A percentile compares a stretch with the other conserved stretches of the same genome.
phyloP scores from a whole-genome alignment of 2,113 vertebrate species.

The Verasper variegatus region DNA sequence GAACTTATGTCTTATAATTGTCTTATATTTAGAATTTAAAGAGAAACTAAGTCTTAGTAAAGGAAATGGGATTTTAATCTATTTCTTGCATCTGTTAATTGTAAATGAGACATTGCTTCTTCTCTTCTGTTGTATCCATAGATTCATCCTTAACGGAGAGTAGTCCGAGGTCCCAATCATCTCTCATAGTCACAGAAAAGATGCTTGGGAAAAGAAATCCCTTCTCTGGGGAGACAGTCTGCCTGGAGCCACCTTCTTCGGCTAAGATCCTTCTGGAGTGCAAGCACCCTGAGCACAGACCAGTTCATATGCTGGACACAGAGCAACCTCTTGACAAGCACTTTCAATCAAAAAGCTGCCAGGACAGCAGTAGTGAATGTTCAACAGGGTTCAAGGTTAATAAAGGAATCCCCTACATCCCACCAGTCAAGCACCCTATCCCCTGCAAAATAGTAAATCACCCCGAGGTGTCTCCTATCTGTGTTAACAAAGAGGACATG shows the following conservation, averaged over 20 bases:
- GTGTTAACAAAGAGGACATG: constrained; percentile 85
- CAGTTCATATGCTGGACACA: constrained; percentile 86
- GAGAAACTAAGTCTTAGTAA: no score
- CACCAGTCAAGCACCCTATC: constrained; percentile 88
- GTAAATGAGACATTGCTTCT: constrained; percentile 1
- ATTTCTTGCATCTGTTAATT: background rate
- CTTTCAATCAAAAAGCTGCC: constrained; percentile 84
- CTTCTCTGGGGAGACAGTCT: constrained; percentile 90
- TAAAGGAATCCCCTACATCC: constrained; percentile 90
- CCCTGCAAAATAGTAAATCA: constrained; percentile 84
- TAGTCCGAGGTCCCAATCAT: constrained; percentile 92
- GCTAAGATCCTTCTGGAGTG: constrained; percentile 91
- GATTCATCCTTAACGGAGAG: constrained; percentile 95
- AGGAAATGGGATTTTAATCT: no score
- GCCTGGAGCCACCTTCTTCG: constrained; percentile 89
- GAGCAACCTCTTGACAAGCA: constrained; percentile 89
- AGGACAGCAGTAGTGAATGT: constrained; percentile 86
- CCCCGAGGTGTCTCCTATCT: constrained; percentile 86
- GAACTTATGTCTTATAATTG: no score
- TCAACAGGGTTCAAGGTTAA: constrained; percentile 87
- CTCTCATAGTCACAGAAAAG: constrained; percentile 90
- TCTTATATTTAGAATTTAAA: no score
- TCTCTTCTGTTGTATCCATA: constrained; percentile 72
- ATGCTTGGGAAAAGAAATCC: constrained; percentile 89
- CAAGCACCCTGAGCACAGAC: constrained; percentile 93